phyloP scores from a whole-genome alignment of 1,140 invertebrate species.

The Bradysia coprophila region DNA sequence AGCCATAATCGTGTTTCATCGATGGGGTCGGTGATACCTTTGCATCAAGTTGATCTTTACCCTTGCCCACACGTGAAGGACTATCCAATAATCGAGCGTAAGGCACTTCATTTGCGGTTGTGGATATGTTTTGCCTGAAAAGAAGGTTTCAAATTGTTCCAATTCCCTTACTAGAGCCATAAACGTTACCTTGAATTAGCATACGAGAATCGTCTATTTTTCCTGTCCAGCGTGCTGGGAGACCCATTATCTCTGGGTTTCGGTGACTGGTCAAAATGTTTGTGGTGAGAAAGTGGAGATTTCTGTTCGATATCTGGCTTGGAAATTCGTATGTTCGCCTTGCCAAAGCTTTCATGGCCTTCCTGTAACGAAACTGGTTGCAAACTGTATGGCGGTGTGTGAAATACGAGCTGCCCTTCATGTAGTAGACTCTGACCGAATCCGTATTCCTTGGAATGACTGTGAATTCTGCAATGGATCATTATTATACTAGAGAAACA shows the following conservation, averaged over 20 bases:
- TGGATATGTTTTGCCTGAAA: not conserved
- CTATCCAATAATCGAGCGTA: constrained; percentile 59
- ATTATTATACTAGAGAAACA: not conserved
- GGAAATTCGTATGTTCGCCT: not conserved
- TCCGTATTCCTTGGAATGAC: constrained; percentile 40
- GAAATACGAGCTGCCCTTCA: constrained; percentile 72
- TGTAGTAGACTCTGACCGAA: constrained; percentile 90
- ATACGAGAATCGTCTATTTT: constrained; percentile 16
- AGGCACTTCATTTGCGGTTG: constrained; percentile 41
- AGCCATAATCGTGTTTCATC: constrained; percentile 40
- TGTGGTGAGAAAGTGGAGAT: not conserved
- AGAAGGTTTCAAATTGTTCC: too few relatives aligned
- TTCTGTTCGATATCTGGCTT: not conserved
- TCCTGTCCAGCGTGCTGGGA: constrained; percentile 17
- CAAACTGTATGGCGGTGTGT: constrained; percentile 63
- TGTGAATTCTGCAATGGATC: constrained; percentile 13
- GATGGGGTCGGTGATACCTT: constrained; percentile 16
- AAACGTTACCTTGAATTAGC: constrained; percentile 7
- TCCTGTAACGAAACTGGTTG: constrained; percentile 6
- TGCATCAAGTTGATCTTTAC: constrained; percentile 10
- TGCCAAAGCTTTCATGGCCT: constrained; percentile 17
- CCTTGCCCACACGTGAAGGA: constrained; percentile 18
- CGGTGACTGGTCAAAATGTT: not conserved
- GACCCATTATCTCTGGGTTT: constrained; percentile 7
- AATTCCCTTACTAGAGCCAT: too few relatives aligned